phyloP scores from a whole-genome alignment of 2,888 invertebrate genomes.

The Nematopogon swammerdamellus region DNA sequence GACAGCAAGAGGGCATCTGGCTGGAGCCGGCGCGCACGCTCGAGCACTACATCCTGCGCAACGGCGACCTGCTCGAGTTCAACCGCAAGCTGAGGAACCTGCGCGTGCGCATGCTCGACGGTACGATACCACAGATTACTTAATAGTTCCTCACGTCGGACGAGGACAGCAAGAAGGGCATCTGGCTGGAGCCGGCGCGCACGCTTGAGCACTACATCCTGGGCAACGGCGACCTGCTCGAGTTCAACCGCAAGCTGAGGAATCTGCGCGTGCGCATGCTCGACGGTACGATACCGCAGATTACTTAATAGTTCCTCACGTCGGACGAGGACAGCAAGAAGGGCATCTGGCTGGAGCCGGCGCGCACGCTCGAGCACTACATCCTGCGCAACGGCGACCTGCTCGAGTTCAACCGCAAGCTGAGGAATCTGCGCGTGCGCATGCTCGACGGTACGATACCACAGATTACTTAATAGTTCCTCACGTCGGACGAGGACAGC shows the following conservation, averaged over 20 bases:
- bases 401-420: slow-evolving; percentile 91
- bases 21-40: slow-evolving; percentile 90
- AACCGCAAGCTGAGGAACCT: slow-evolving; percentile 89
- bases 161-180: slow-evolving; percentile 94
- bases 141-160: slow-evolving; percentile 92
- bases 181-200: slow-evolving; percentile 94
- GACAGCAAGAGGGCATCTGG: slow-evolving; percentile 97
- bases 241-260: slow-evolving; percentile 92
- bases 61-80: slow-evolving; percentile 92
- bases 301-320: slow-evolving; percentile 90
- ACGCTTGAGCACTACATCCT: slow-evolving; percentile 96
- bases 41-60: slow-evolving; percentile 95
- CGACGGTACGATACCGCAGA: slow-evolving; percentile 76
- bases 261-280: slow-evolving; percentile 92
- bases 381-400: slow-evolving; percentile 91
- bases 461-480: too few relatives aligned
- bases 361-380: slow-evolving; percentile 93
- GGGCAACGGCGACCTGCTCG: slow-evolving; percentile 88
- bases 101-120: slow-evolving; percentile 94
- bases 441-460: slow-evolving; percentile 91
- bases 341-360: slow-evolving; percentile 96
- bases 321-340: slow-evolving; percentile 96
- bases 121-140: too few relatives aligned
- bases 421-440: slow-evolving; percentile 86
- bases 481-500: slow-evolving; percentile 93